These are phyloP conservation scores for Lanistes nyassanus DNA, from an alignment of 1,140 invertebrate genomes.

Conservation along the genomic window DNA sequence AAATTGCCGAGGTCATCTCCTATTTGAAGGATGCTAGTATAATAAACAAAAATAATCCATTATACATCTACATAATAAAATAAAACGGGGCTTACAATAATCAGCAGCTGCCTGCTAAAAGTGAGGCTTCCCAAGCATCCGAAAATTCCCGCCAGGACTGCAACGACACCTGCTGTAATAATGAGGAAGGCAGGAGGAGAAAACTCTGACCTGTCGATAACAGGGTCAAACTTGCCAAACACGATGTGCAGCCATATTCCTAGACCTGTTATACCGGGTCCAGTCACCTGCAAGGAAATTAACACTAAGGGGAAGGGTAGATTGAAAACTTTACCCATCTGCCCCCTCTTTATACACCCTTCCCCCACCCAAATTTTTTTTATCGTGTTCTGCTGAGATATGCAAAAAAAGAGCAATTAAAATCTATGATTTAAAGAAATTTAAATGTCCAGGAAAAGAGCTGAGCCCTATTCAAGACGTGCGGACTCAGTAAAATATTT, in stretches of 20 bases:
- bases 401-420: background rate
- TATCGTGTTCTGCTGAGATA: background rate
- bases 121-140: background rate
- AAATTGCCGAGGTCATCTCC: no score
- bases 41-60: no score
- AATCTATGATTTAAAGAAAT: background rate
- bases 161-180: background rate
- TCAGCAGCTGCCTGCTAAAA: background rate
- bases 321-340: background rate
- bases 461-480: background rate
- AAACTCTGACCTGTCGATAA: conserved; percentile 12
- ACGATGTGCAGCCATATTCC: conserved; percentile 20
- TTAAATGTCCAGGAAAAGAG: background rate
- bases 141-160: background rate
- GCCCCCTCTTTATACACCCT: background rate
- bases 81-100: background rate
- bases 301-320: background rate
- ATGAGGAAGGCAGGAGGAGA: conserved; percentile 15
- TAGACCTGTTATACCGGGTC: conserved; percentile 16
- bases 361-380: background rate
- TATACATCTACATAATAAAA: no score
- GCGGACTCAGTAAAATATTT: background rate
- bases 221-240: conserved; percentile 6
- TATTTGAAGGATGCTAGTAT: no score
- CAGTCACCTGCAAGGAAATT: conserved; percentile 7